phyloP scores from a whole-genome alignment of 2,113 vertebrate genomes.

The Poeciliopsis retropinna region DNA sequence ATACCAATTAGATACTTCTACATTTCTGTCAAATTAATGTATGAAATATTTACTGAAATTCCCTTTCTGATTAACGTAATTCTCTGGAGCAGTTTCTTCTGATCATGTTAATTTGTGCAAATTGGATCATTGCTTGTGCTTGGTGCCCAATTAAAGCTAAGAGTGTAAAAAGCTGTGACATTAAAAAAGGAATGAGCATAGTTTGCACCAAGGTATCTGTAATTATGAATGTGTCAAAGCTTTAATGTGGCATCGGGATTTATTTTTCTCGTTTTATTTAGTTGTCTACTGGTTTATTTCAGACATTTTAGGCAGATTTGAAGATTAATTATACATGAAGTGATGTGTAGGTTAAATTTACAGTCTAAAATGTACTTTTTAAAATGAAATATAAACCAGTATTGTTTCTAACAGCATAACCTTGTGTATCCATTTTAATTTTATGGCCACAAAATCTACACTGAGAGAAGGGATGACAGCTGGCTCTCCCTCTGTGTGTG shows the following conservation, averaged over 20 bases:
- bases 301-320: background rate
- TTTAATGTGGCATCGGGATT: background rate
- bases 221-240: background rate
- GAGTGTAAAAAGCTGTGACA: background rate
- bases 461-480: slow-evolving; percentile 59
- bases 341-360: background rate
- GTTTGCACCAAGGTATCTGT: background rate
- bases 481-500: slow-evolving; percentile 12
- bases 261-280: background rate
- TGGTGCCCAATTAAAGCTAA: background rate
- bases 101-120: slow-evolving; percentile 35
- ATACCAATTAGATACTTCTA: background rate
- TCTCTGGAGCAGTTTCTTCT: slow-evolving; percentile 19
- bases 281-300: background rate
- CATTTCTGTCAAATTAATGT: slow-evolving; percentile 1
- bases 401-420: slow-evolving; percentile 31
- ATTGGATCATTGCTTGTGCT: slow-evolving; percentile 25
- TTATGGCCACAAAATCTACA: slow-evolving; percentile 30
- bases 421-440: slow-evolving; percentile 29
- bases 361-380: slow-evolving; percentile 14
- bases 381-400: slow-evolving; percentile 4
- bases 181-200: background rate
- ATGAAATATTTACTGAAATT: background rate
- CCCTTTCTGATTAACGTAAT: slow-evolving; percentile 11
- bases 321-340: background rate